Evolutionary conservation across 2,797 vertebrate genomes (phyloP), one percentile per base, ranked within the genome.

Genomic region (Smutsia gigantea): DNA sequence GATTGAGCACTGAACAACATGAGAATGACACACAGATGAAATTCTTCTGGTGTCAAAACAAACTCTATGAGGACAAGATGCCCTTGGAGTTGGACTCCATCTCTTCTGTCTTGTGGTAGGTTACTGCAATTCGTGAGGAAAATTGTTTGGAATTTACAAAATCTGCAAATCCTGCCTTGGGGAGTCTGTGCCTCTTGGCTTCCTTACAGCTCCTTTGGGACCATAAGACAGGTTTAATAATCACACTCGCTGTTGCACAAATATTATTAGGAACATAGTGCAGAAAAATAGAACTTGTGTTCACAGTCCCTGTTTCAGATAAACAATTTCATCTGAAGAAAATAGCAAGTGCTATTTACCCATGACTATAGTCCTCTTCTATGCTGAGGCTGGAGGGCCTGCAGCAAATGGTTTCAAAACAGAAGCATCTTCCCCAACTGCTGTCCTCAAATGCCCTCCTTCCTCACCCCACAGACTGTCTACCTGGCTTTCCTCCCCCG

Each of bases 291-390:
- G 83, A 84, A 64, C 17, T 17, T 69, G 66, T 63, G 31, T 82
- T 71, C 69, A 53, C 7, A 42, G 49, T 57, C 77, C 51, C 72
- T 49, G n/a, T 81, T 53, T 63, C 98, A 99, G 99, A 99, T 91
- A 98, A 99, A 81, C 99, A 99, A 95, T 99, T 99, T 95, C 98
- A 99, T n/a, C 93, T 99, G 97, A 98, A 98, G 96, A 98, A 98
- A 96, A 97, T 98, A 0, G 98, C 99, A 0, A 98, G 99, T 94
- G 87, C 98, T 1, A 96, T 99, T 53, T 99, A 99, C 46, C 98
- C 97, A 99, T 98, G 99, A 98, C 99, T 42, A 98, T 98, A 0
- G 98, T 99, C 51, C 97, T 99, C 46, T 99, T 99, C 42, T 98
- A 98, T 99, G 71, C 0, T 37, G 37, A 66, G 49, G 59, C 49